A percentile compares a stretch with the other conserved stretches of the same genome.
These are phyloP conservation scores for Drosophila pseudoobscura DNA, from an alignment of 1,140 invertebrate genomes.

Conservation along the genomic window DNA sequence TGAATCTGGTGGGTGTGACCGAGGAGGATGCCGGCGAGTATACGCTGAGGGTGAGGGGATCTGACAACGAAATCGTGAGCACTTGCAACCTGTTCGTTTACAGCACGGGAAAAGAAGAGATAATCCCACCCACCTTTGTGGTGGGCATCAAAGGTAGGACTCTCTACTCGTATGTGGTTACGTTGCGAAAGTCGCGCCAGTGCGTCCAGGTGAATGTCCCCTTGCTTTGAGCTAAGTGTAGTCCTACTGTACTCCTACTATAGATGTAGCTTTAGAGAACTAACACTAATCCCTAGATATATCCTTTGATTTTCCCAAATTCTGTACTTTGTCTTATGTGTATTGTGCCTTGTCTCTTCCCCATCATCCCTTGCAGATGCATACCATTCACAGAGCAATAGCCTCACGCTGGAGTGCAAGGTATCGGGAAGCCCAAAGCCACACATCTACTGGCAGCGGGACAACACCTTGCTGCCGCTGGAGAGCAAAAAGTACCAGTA, in stretches of 20 bases:
- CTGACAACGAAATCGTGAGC: conserved; percentile 79
- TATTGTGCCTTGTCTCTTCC: conserved; percentile 47
- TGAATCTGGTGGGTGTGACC: conserved; percentile 86
- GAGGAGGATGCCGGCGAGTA: conserved; percentile 86
- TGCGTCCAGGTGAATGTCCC: conserved; percentile 48
- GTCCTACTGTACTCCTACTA: conserved; percentile 2
- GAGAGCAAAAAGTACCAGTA: conserved; percentile 84
- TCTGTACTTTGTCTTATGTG: conserved; percentile 56
- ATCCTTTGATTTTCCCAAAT: not conserved
- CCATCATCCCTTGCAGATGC: conserved; percentile 56
- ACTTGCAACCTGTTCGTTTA: conserved; percentile 80
- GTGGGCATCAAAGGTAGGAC: conserved; percentile 81
- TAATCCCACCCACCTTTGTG: conserved; percentile 73
- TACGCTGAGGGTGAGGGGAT: conserved; percentile 86
- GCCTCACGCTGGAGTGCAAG: conserved; percentile 76
- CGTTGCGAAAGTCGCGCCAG: not conserved
- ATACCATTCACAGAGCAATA: conserved; percentile 74
- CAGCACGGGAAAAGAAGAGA: conserved; percentile 63
- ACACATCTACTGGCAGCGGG: conserved; percentile 91
- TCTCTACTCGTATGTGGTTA: not conserved
- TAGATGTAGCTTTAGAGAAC: conserved; percentile 16
- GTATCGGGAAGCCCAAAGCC: conserved; percentile 80
- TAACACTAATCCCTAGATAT: conserved; percentile 26
- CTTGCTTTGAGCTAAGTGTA: conserved; percentile 28
- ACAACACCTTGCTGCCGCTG: conserved; percentile 86